Evolutionary conservation across 2,888 invertebrate species (phyloP), one percentile per base, ranked within the genome.

Genomic region (Coleophora deauratella): DNA sequence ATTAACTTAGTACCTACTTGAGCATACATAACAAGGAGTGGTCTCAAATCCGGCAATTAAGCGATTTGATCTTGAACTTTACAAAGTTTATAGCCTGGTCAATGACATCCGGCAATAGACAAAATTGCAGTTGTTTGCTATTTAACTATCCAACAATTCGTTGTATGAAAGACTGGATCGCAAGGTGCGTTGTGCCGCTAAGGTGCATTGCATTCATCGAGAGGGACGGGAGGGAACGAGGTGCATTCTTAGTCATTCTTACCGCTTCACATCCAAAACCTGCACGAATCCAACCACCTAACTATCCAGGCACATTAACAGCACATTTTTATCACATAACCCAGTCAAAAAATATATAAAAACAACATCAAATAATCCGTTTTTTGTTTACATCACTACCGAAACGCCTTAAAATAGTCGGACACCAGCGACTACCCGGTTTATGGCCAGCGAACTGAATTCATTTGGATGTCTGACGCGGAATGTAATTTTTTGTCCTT

Each of bases 171-270:
- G 21, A 21, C 21, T 52, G 56, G 41, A 45, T 44, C 54, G 70
- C 78, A 79, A 82, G 82, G 82, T 85, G 82, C 81, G 81, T 63
- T 53, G 76, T 66, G 21, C 21, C 21, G 21, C 75, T 70, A 67
- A 62, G 72, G 77, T 76, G 72, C 70, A 72, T 53, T 74, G 72
- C 81, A 84, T 84, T 82, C 84, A 75, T 76, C 58, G 64, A 77
- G 77, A 80, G 80, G 79, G 77, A 75, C 71, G 78, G 75, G 78
- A 79, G 76, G 72, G 75, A 69, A 71, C 64, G 67, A 59, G 60
- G 70, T 79, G 74, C 80, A 79, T 81, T 81, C 78, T 79, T 73
- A 64, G 67, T 69, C 71, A 72, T 70, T 70, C 78, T 81, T 77
- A 84, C 82, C 84, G 67, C 66, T 63, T 60, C 48, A 55, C 54